Conservation (phyloP, 2,113 vertebrate species). For the Nymphicus hollandicus region DNA sequence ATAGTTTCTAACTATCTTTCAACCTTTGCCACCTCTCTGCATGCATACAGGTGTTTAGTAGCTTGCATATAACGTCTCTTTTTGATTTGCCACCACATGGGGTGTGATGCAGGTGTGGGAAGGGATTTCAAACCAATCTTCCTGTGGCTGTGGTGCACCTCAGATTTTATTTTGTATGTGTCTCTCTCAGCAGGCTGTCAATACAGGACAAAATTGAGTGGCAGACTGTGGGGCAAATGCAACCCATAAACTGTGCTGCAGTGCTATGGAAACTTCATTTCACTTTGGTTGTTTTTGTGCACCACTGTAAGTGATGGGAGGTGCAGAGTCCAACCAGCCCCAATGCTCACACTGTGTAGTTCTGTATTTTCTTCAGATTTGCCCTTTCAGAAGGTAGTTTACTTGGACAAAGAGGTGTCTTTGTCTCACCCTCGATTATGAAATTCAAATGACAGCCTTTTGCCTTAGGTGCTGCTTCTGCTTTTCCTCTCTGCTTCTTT, state of each 20-base stretch:
- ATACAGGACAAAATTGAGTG: neutral
- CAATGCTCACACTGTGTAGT: neutral
- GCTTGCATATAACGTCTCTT: neutral
- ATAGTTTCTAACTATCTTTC: neutral
- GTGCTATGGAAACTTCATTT: neutral
- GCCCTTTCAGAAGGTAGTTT: conserved; percentile 16
- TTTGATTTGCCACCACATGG: neutral
- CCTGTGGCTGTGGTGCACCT: neutral
- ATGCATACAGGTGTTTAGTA: neutral
- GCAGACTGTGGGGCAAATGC: neutral
- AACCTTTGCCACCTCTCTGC: neutral
- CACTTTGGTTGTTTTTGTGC: neutral
- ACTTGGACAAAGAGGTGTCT: conserved; percentile 40
- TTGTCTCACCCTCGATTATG: conserved; percentile 36
- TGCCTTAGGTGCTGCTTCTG: conserved; percentile 61
- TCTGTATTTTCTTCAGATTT: neutral
- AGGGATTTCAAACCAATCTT: neutral
- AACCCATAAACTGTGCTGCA: neutral
- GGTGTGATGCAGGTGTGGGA: neutral
- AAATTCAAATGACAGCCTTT: conserved; percentile 64
- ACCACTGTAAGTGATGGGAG: neutral
- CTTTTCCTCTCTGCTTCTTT: conserved; percentile 51
- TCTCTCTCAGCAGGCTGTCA: neutral
- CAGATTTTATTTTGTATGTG: neutral
- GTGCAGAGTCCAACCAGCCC: neutral